Base-by-base conservation (phyloP, 2,113 vertebrate genomes). In the human (Homo sapiens) region DNA sequence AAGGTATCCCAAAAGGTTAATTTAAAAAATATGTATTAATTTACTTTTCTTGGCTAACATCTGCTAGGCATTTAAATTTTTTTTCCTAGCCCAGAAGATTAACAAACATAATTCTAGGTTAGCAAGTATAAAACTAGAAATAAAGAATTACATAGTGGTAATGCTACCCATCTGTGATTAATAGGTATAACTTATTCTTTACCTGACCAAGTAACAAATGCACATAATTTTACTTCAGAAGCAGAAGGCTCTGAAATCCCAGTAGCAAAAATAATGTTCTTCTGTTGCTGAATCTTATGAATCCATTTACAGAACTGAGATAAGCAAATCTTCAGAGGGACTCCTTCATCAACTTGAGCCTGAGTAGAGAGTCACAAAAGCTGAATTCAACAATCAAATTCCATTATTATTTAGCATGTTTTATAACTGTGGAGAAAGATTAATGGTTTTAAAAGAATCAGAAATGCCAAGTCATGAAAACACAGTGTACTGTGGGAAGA, bases 161-260 rank as follows among this genome's bases (percentile, higher is more conserved):
- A 72, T 50, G 43, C 30, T 88, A 94, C 23, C 52, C 55, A 89
- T 38, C 97, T 73, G 61, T 90, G 76, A 93, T 12, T 52, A 6
- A 78, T 16, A 94, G 75, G 52, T 23, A 52, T 20, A 89, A 95
- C 8, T 83, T 93, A 61, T 50, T 8, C 40, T 73, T 98, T 99
- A 99, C 99, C 99, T 99, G 99, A 99, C 99, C 99, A 99, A 0
- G 99, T 99, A 90, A 99, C 98, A 98, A 99, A 99, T 8, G 99
- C 97, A 80, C 99, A 99, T 3, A 96, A 97, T 90, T 99, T 99
- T 85, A 98, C 97, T 83, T 98, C 98, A 1, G 98, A 94, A 73
- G 89, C 59, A 35, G 97, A 93, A 57, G 30, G 59, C 48, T 88
- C 94, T 38, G 93, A 96, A 90, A 52, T 52, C 7, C 97, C 98